Evolutionary conservation across 2,797 vertebrate genomes (phyloP).

Genomic region (Melanotaenia nigrans): DNA sequence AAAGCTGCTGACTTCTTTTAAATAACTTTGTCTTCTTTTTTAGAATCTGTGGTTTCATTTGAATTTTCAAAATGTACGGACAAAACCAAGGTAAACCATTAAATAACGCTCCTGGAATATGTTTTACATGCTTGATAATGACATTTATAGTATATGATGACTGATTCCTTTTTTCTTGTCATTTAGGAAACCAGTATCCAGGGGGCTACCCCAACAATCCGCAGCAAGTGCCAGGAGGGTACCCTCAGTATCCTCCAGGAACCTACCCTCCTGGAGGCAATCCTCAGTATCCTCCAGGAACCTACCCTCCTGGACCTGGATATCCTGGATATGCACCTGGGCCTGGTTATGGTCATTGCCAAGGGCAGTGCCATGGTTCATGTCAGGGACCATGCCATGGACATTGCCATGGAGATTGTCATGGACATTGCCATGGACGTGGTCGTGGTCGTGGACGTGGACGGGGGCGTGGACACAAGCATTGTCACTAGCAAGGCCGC

Average conservation of each 20-base stretch:
- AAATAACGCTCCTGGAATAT: not conserved
- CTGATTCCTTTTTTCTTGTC: conserved; percentile 1
- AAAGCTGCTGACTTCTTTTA: not conserved
- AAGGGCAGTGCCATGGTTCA: not conserved
- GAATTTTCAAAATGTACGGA: conserved; percentile 51
- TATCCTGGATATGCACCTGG: conserved; percentile 17
- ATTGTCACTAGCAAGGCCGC: conserved; percentile 60
- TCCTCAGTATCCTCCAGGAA: conserved; percentile 32
- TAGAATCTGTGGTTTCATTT: conserved; percentile 12
- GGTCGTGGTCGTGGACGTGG: not conserved
- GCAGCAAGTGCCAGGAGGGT: conserved; percentile 28
- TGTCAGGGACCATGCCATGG: not conserved
- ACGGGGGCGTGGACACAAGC: not conserved
- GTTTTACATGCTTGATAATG: not conserved
- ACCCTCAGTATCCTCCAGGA: conserved; percentile 47
- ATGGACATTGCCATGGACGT: rapidly evolving
- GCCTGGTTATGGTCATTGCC: conserved; percentile 1
- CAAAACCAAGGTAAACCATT: conserved; percentile 61
- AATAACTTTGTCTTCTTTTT: not conserved
- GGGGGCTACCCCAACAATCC: not conserved
- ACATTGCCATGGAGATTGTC: not conserved
- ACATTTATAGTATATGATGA: not conserved
- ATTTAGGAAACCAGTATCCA: conserved; percentile 55
- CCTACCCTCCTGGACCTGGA: conserved; percentile 33
- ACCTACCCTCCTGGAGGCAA: too few species aligned